Evolutionary conservation across 2,113 vertebrate genomes (phyloP), one percentile per base, ranked within the genome.

Genomic region (Eretmochelys imbricata): DNA sequence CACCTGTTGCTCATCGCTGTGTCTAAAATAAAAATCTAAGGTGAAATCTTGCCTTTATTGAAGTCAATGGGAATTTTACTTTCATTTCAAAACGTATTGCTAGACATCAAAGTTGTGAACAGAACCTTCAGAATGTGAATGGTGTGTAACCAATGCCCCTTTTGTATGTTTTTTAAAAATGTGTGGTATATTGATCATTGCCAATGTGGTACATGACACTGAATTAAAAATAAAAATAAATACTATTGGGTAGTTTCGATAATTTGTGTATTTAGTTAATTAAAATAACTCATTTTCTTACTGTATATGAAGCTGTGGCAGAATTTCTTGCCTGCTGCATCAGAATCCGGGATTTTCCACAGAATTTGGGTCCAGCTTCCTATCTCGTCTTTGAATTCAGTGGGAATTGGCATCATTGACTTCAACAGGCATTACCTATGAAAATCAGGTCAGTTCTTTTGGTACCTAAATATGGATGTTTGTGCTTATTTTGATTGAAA

Each of bases 21-120:
- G 65, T 20, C 84, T 75, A 69, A 94, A 95, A 90, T 29, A 88
- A 94, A 97, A 95, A 75, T 79, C 89, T 13, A 86, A 80, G 2
- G 19, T 94, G 62, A 96, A 86, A 29, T 88, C 83, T 80, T 84
- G 55, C 50, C 35, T 50, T 22, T 27, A 22, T 38, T 31, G 57
- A 75, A 93, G 5, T 38, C 49, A 80, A 79, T 29, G 50, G 79
- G 12, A 92, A 94, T 13, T 3, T 20, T 42, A 85, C 46, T 62
- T 9, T 35, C 49, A 35, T 0, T 1, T 78, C 75, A 89, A 72
- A 95, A 85, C 11, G 5, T 84, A 14, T 87, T 83, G 90, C 8
- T 48, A 80, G 53, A 49, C 20, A 46, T 92, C 62, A 86, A 79
- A 81, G 14, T 13, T 79, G 42, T 54, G 89, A 92, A 38, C 12